These are phyloP conservation scores for Anagyrus pseudococci DNA, from an alignment of 2,888 invertebrate genomes.

Conservation along the genomic window DNA sequence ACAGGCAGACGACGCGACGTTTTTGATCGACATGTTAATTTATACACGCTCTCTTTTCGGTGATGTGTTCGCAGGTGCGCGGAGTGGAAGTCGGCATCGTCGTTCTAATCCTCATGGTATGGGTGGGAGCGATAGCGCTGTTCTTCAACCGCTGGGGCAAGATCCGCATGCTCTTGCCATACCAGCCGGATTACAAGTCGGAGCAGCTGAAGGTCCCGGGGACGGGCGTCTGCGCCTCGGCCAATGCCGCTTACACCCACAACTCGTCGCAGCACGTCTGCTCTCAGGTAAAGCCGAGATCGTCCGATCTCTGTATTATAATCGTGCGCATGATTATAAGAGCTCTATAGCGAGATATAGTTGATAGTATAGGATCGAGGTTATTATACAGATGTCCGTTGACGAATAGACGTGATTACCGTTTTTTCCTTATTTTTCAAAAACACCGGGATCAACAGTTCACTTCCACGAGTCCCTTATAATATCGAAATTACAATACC, in stretches of 20 bases:
- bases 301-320: no score
- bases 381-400: no score
- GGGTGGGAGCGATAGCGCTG: slow-evolving; percentile 88
- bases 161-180: slow-evolving; percentile 89
- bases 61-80: slow-evolving; percentile 70
- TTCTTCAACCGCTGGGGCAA: slow-evolving; percentile 96
- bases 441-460: no score
- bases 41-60: no score
- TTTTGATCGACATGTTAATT: background rate
- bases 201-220: slow-evolving; percentile 85
- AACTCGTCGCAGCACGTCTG: slow-evolving; percentile 67
- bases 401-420: no score
- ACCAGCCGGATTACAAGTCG: slow-evolving; percentile 86
- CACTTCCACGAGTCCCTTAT: no score
- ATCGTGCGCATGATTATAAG: no score
- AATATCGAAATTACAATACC: no score
- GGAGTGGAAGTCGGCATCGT: slow-evolving; percentile 92
- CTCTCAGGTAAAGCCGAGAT: slow-evolving; percentile 72
- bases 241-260: slow-evolving; percentile 67
- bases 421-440: no score
- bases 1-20: background rate
- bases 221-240: slow-evolving; percentile 72
- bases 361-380: no score
- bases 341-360: no score
- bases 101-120: slow-evolving; percentile 81